A percentile compares a stretch with the other conserved stretches of the same genome.
phyloP scores from a whole-genome alignment of 92 coral and sea anemone species.

The Desmophyllum pertusum region DNA sequence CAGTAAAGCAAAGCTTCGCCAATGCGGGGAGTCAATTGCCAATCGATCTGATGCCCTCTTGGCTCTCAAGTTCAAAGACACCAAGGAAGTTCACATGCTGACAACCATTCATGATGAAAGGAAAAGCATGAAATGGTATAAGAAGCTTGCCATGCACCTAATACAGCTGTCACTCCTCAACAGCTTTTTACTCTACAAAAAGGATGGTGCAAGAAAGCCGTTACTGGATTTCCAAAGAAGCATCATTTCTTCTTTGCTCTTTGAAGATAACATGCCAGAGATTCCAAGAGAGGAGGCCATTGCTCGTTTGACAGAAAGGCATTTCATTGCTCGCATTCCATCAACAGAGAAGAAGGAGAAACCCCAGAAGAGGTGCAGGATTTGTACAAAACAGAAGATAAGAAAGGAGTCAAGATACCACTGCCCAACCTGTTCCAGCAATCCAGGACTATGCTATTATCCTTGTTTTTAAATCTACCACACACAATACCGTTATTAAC shows the following conservation, averaged over 20 bases:
- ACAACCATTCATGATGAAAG: conserved; percentile 37
- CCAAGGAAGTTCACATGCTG: conserved; percentile 13
- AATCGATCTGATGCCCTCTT: conserved; percentile 22
- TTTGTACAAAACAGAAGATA: conserved; percentile 20
- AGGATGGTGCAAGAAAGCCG: conserved; percentile 35
- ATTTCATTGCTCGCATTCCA: conserved; percentile 37
- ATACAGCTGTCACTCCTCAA: conserved; percentile 38
- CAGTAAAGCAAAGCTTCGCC: conserved; percentile 7
- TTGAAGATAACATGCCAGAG: conserved; percentile 11
- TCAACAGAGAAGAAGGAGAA: conserved; percentile 33
- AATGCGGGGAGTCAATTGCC: conserved; percentile 20
- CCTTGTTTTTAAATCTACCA: conserved; percentile 52
- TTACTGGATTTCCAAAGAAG: conserved; percentile 30
- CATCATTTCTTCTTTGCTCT: conserved; percentile 1
- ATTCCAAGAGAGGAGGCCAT: conserved; percentile 41
- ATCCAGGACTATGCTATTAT: conserved; percentile 39
- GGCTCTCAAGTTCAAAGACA: conserved; percentile 24
- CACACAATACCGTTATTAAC: conserved; percentile 28
- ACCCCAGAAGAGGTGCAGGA: conserved; percentile 42
- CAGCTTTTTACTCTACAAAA: conserved; percentile 22
- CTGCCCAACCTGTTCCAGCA: conserved; percentile 43
- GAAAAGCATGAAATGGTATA: conserved; percentile 43
- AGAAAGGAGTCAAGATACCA: conserved; percentile 39
- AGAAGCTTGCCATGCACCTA: conserved; percentile 32
- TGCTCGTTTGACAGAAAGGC: conserved; percentile 45